A percentile compares a stretch with the other conserved stretches of the same genome.
These are phyloP conservation scores for Brienomyrus brachyistius DNA, from an alignment of 2,113 vertebrate genomes.

Conservation along the genomic window DNA sequence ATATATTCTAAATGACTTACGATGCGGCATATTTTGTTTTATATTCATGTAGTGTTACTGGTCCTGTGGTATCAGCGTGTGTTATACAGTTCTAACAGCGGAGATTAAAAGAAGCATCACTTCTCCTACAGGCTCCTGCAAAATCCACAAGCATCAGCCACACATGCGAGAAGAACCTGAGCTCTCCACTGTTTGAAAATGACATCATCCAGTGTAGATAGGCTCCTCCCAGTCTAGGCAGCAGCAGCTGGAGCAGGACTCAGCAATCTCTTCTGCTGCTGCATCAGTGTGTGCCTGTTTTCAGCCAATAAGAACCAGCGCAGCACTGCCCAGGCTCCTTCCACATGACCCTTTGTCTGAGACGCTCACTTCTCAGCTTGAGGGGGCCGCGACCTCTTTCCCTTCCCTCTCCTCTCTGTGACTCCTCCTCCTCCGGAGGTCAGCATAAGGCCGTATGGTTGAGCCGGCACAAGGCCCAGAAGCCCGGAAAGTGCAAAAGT, in stretches of 20 bases:
- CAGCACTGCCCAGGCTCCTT: background rate
- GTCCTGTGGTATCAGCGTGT: background rate
- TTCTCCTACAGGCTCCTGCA: background rate
- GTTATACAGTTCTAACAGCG: background rate
- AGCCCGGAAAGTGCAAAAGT: background rate
- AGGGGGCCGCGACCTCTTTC: background rate
- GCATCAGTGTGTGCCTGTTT: background rate
- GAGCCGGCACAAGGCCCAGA: background rate
- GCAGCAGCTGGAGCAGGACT: background rate
- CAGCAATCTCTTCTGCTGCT: background rate
- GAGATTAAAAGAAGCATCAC: background rate
- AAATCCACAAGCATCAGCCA: background rate
- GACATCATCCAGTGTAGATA: conserved; percentile 18
- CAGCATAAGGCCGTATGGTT: background rate
- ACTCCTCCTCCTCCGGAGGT: background rate
- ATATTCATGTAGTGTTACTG: background rate
- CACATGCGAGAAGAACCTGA: background rate
- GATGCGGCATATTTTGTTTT: background rate
- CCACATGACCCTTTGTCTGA: background rate
- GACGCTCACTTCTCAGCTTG: background rate
- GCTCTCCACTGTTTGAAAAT: conserved; percentile 12
- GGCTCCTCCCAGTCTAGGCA: background rate
- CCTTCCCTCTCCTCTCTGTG: background rate
- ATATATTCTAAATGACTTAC: background rate
- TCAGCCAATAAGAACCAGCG: background rate